Evolutionary conservation across 37 sponge, comb jelly and placozoan genomes (phyloP).

Genomic region (Aplysina aerophoba): DNA sequence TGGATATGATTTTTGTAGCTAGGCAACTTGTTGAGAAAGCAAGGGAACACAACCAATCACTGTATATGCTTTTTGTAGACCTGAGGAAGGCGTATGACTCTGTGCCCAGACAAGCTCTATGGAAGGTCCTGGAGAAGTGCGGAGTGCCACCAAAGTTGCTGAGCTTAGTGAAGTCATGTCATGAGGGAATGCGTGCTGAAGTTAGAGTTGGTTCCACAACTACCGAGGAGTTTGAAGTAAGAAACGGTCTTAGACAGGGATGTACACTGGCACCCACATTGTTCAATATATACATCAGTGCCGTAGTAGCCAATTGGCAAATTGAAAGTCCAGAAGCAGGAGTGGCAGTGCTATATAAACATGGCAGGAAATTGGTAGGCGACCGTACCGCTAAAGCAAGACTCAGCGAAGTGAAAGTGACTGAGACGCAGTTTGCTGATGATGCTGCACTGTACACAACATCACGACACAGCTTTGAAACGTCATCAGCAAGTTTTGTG

Average conservation of each 20-base stretch:
- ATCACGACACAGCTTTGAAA: slow-evolving; percentile 10
- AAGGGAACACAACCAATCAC: background rate
- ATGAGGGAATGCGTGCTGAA: background rate
- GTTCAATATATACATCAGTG: slow-evolving; percentile 49
- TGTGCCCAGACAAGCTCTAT: slow-evolving; percentile 3
- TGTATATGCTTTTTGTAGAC: slow-evolving; percentile 10
- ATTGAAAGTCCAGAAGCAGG: slow-evolving; percentile 26
- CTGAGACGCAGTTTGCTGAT: slow-evolving; percentile 49
- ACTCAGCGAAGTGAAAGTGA: background rate
- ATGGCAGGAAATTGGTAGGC: slow-evolving; percentile 49
- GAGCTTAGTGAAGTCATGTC: slow-evolving; percentile 7
- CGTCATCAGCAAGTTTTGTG: background rate
- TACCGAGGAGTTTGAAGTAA: slow-evolving; percentile 24
- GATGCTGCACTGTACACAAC: slow-evolving; percentile 38
- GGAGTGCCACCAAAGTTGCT: slow-evolving; percentile 36
- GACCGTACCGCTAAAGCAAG: slow-evolving; percentile 51
- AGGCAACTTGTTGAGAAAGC: slow-evolving; percentile 24
- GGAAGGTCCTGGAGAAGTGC: slow-evolving; percentile 23
- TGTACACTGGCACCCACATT: slow-evolving; percentile 38
- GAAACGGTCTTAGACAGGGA: slow-evolving; percentile 48
- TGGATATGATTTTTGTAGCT: slow-evolving; percentile 35
- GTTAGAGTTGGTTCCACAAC: slow-evolving; percentile 18
- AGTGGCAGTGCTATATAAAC: slow-evolving; percentile 11
- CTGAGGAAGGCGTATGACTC: slow-evolving; percentile 38
- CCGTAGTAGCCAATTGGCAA: slow-evolving; percentile 40